phyloP scores from a whole-genome alignment of 1,140 invertebrate genomes.

The Oscheius sp. region DNA sequence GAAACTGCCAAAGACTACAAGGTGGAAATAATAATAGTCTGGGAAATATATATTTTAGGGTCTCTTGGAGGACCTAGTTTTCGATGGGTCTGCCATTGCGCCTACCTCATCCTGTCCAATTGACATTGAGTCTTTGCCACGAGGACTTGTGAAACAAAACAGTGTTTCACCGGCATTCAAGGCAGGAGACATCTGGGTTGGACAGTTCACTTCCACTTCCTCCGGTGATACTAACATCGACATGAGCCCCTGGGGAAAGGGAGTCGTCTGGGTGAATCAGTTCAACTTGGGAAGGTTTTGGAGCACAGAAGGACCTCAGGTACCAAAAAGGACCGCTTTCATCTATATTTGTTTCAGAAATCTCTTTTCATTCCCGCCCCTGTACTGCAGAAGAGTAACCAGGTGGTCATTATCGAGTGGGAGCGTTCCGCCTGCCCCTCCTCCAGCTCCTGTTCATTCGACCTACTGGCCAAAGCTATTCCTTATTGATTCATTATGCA shows the following conservation, averaged over 20 bases:
- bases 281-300: conserved; percentile 37
- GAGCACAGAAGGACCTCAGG: conserved; percentile 30
- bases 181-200: not conserved
- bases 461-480: not conserved
- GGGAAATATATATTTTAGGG: not conserved
- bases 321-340: not conserved
- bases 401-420: not conserved
- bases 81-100: not conserved
- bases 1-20: conserved; percentile 24
- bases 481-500: too few species aligned
- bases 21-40: not conserved
- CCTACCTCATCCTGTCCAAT: not conserved
- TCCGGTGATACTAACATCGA: conserved; percentile 28
- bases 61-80: not conserved
- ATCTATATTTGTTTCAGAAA: conserved; percentile 4
- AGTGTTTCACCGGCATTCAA: not conserved
- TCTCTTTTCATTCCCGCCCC: conserved; percentile 19
- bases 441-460: not conserved
- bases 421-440: not conserved
- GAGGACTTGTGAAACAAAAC: not conserved
- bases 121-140: not conserved
- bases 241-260: conserved; percentile 32
- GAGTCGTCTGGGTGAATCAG: conserved; percentile 25
- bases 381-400: not conserved
- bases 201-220: not conserved